phyloP scores from a whole-genome alignment of 1,140 invertebrate species.

The Tetraneura akinire region DNA sequence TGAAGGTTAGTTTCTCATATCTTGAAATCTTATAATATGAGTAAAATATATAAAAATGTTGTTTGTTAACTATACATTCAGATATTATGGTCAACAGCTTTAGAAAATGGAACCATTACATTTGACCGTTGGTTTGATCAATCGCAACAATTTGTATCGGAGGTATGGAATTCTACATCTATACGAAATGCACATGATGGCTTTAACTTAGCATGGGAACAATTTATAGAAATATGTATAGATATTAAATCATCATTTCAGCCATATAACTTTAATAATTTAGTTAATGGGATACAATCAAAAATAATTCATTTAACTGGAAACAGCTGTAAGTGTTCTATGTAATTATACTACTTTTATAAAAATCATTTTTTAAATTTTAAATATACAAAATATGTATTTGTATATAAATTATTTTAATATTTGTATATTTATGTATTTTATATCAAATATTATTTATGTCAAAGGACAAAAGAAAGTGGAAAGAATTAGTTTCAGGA shows the following conservation, averaged over 20 bases:
- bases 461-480: no score
- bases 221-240: constrained; percentile 7
- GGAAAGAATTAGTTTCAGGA: no score
- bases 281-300: constrained; percentile 28
- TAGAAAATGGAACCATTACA: constrained; percentile 26
- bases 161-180: constrained; percentile 28
- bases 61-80: neutral
- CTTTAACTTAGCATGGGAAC: constrained; percentile 12
- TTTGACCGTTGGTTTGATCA: constrained; percentile 42
- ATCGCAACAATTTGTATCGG: neutral
- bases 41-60: neutral
- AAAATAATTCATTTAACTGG: constrained; percentile 48
- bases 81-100: neutral
- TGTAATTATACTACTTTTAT: neutral
- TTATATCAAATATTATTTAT: no score
- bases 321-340: constrained; percentile 20
- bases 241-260: neutral
- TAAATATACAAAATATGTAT: no score
- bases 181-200: constrained; percentile 21
- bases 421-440: no score
- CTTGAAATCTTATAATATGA: no score
- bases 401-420: no score
- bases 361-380: no score
- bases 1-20: constrained; percentile 7
- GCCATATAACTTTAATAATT: constrained; percentile 2